These are phyloP conservation scores for Nibea albiflora DNA, from an alignment of 2,113 vertebrate species.

Conservation along the genomic window DNA sequence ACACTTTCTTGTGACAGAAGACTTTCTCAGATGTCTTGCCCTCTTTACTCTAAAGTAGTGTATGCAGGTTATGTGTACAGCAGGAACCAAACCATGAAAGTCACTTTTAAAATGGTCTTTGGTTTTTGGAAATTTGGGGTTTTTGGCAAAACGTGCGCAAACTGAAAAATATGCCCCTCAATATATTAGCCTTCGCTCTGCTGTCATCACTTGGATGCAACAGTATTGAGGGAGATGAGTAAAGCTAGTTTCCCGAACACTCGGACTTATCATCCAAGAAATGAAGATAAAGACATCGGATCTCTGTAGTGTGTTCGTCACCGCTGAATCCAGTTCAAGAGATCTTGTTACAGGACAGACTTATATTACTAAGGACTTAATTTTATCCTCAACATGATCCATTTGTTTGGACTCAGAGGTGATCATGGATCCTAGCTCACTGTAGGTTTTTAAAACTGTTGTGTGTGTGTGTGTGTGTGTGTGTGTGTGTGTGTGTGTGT, in stretches of 20 bases:
- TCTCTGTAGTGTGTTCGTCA: not conserved
- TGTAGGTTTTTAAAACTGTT: not conserved
- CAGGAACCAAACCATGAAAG: constrained; percentile 3
- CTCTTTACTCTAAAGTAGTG: not conserved
- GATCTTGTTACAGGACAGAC: constrained; percentile 8
- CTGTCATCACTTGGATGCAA: not conserved
- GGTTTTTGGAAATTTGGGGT: not conserved
- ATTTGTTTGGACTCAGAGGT: constrained; percentile 9
- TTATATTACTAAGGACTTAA: constrained; percentile 17
- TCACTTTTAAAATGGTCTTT: not conserved
- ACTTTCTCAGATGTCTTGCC: not conserved
- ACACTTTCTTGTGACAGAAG: not conserved
- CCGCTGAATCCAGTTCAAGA: not conserved
- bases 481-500: not conserved
- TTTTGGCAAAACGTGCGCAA: not conserved
- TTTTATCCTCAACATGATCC: constrained; percentile 35
- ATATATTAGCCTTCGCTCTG: constrained; percentile 2
- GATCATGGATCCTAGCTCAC: not conserved
- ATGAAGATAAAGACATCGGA: not conserved
- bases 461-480: not conserved
- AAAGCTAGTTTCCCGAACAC: not conserved
- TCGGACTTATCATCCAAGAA: constrained; percentile 4
- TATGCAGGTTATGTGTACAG: not conserved
- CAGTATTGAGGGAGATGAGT: not conserved
- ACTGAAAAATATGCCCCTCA: not conserved